Base-by-base conservation (phyloP, 2,888 invertebrate species). In the Pseudoips prasinana region DNA sequence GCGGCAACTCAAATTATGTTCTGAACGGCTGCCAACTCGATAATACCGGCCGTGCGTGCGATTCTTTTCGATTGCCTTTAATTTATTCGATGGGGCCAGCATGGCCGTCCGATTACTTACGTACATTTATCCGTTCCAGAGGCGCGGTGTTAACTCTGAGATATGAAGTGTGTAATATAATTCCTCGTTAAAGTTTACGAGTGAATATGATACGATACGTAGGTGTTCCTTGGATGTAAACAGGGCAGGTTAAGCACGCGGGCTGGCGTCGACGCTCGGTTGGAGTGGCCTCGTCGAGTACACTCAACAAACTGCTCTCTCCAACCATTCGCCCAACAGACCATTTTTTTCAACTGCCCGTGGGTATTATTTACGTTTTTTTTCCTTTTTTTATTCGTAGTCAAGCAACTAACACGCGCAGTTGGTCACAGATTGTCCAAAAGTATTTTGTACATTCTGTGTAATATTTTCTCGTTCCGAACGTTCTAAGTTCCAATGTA, bases 1-100 rank as follows among this genome's bases (percentile, higher is more conserved):
- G 64, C 61, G 45, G 52, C 50, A 34, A 42, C 43, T 72, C 77
- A 76, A 80, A 80, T 83, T 80, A 78, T 77, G 69, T 74, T 75
- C 75, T 72, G 81, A 77, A 79, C 77, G 69, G 76, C 69, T 84
- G 81, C 83, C 81, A 81, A 81, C 71, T 71, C 77, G 76, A 79
- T 79, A 77, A 83, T 73, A 62, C 64, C 55, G 62, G 63, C 65
- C 66, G 54, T 59, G 64, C 52, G 58, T 61, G 55, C 64, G 64
- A 68, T 72, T 62, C 65, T 53, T 62, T 69, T 60, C 62, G 73
- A 76, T 75, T 70, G 65, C 55, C 53, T 66, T 63, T 68, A 73
- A 76, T 79, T 80, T 80, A 80, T 80, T 67, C 42, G 55, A 50
- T 49, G 42, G 49, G 54, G 54, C 56, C 48, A 46, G 55, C 60